A percentile compares a stretch with the other conserved stretches of the same genome.
Evolutionary conservation across 2,113 vertebrate genomes (phyloP).

Genomic region (Daboia siamensis): DNA sequence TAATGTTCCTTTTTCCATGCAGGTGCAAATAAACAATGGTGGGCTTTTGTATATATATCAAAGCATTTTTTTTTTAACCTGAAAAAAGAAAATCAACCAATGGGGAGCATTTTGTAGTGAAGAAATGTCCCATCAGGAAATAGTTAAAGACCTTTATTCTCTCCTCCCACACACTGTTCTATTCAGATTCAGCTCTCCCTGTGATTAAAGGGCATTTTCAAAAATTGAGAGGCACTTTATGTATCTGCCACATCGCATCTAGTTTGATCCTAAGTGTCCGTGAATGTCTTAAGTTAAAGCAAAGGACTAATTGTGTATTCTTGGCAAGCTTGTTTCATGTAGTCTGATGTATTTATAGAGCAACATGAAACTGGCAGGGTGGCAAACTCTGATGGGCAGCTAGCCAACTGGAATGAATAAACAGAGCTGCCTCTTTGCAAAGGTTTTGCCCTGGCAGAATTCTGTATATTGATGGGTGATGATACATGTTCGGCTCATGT

Average conservation of each 20-base stretch:
- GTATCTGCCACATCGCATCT: not conserved
- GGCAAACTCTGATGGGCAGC: not conserved
- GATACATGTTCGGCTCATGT: not conserved
- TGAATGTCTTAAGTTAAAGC: slow-evolving; percentile 2
- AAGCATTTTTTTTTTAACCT: not conserved
- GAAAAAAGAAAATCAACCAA: not conserved
- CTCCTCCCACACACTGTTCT: not conserved
- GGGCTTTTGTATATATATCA: not conserved
- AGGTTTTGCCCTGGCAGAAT: not conserved
- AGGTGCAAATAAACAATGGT: not conserved
- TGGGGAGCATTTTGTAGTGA: not conserved
- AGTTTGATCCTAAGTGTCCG: not conserved
- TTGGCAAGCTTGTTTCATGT: not conserved
- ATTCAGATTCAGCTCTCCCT: not conserved
- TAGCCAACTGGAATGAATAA: not conserved
- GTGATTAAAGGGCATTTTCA: not conserved
- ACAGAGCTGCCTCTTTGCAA: not conserved
- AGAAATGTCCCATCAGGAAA: not conserved
- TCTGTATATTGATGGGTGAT: not conserved
- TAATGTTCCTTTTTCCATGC: not conserved
- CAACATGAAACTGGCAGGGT: not conserved
- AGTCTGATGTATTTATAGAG: not conserved
- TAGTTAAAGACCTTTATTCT: not conserved
- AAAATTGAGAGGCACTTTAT: not conserved
- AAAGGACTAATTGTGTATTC: slow-evolving; percentile 5